A percentile compares a stretch with the other conserved stretches of the same genome.
Evolutionary conservation across 2,113 vertebrate species (phyloP).

Genomic region (Bos javanicus): DNA sequence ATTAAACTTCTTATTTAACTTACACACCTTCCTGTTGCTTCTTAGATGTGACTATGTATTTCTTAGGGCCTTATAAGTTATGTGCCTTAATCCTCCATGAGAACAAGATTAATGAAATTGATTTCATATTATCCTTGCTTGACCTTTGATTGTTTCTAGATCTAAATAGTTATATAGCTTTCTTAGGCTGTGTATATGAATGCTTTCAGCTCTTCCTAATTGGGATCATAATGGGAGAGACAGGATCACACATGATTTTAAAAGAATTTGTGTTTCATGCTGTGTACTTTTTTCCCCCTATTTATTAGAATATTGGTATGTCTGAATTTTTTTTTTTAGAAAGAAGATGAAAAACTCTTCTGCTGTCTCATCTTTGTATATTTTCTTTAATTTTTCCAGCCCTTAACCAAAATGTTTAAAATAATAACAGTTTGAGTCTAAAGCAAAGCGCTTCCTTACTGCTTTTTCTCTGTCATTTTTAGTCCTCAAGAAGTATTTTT

Average conservation of each 20-base stretch:
- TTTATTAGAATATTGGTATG: neutral
- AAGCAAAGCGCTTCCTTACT: neutral
- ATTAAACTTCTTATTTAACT: neutral
- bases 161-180: neutral
- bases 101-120: neutral
- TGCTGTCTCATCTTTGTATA: neutral
- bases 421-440: neutral
- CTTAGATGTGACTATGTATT: neutral
- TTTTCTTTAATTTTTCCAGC: neutral
- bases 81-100: neutral
- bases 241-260: neutral
- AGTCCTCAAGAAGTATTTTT: neutral
- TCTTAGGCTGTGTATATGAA: neutral
- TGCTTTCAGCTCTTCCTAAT: neutral
- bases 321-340: neutral
- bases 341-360: neutral
- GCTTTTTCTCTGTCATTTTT: neutral
- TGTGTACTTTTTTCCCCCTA: neutral
- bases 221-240: neutral
- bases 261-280: neutral
- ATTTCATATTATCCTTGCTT: neutral
- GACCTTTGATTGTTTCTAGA: neutral
- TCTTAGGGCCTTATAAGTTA: neutral
- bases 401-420: neutral
- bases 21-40: neutral